Conservation (phyloP, 2,888 invertebrate species). For the Venustoraphidia nigricollis region DNA sequence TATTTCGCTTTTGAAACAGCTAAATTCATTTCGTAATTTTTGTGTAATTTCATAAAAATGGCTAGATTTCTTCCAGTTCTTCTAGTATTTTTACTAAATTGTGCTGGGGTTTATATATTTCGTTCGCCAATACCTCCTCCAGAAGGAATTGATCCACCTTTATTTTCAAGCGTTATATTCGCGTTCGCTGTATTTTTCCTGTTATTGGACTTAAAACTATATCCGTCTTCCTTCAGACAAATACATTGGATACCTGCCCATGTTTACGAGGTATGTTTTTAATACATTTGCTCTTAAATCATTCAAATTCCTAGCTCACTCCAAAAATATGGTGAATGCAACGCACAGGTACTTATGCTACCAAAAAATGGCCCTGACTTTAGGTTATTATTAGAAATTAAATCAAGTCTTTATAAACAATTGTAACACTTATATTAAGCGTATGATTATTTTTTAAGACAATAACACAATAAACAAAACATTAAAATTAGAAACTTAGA, state of each 20-base stretch:
- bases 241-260: not conserved
- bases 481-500: too few species aligned
- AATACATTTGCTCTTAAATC: too few species aligned
- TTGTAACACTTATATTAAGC: too few species aligned
- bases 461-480: too few species aligned
- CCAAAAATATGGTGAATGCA: too few species aligned
- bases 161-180: conserved; percentile 1
- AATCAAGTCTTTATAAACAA: too few species aligned
- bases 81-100: not conserved
- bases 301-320: too few species aligned
- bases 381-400: too few species aligned
- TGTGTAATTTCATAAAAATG: not conserved
- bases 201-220: not conserved
- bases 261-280: not conserved
- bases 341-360: too few species aligned
- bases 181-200: not conserved
- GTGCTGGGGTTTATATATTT: not conserved
- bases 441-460: too few species aligned
- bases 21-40: not conserved
- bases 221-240: not conserved
- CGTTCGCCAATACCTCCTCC: not conserved
- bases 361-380: too few species aligned
- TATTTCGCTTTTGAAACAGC: too few species aligned
- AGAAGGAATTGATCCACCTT: not conserved
- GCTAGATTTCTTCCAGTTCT: not conserved